Conservation (phyloP, 2,888 invertebrate species). For the Girardia tigrina region DNA sequence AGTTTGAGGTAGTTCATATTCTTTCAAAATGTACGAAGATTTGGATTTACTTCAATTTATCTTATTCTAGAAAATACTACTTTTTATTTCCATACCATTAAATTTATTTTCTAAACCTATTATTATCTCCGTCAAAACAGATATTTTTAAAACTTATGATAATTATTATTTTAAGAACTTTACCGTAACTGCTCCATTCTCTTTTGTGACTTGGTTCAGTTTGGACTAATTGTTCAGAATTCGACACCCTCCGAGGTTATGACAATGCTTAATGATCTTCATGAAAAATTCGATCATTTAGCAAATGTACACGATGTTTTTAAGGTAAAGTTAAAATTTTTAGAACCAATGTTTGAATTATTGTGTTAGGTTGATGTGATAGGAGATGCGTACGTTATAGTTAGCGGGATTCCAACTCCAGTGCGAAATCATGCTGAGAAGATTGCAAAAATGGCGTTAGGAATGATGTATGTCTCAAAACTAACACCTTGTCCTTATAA, state of each 20-base stretch:
- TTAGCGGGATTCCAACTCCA: not conserved
- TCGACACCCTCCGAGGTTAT: not conserved
- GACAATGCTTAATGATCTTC: not conserved
- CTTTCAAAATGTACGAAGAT: too few species aligned
- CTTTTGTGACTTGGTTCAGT: not conserved
- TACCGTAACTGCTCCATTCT: slow-evolving; percentile 3
- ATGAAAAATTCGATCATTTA: not conserved
- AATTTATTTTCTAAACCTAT: too few species aligned
- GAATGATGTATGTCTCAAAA: not conserved
- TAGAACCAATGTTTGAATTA: not conserved
- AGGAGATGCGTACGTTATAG: slow-evolving; percentile 5
- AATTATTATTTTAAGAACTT: not conserved
- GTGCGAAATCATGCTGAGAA: not conserved
- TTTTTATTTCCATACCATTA: too few species aligned
- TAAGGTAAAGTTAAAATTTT: not conserved
- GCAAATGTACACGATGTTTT: not conserved
- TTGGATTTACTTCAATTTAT: too few species aligned
- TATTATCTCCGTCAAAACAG: too few species aligned
- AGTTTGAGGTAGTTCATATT: too few species aligned
- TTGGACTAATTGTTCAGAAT: not conserved
- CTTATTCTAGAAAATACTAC: too few species aligned
- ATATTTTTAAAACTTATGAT: too few species aligned
- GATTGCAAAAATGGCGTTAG: slow-evolving; percentile 9
- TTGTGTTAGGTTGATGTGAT: slow-evolving; percentile 15
- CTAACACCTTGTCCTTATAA: not conserved